Evolutionary conservation across 2,797 vertebrate genomes (phyloP).

Genomic region (Anomalospiza imberbis): DNA sequence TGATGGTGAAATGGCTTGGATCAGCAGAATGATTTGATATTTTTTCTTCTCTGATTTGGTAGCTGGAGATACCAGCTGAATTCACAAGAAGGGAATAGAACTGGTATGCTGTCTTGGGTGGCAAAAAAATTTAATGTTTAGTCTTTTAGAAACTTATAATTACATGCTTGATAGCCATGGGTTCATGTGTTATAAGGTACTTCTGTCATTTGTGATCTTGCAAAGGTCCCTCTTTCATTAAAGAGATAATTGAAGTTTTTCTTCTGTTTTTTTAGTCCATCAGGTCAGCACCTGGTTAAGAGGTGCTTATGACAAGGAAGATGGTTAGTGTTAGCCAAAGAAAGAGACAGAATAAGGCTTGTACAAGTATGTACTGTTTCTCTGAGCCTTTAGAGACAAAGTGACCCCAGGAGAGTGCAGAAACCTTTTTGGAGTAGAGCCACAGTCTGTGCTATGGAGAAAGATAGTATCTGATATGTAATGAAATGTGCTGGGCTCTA

Average conservation of each 20-base stretch:
- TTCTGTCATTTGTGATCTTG: not conserved
- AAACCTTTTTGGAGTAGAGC: not conserved
- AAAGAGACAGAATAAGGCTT: not conserved
- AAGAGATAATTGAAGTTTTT: not conserved
- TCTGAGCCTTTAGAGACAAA: not conserved
- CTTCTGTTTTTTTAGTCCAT: not conserved
- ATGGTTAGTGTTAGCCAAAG: not conserved
- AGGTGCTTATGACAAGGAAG: not conserved
- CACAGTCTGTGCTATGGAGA: not conserved
- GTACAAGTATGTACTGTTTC: not conserved
- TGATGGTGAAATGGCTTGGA: not conserved
- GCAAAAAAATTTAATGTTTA: not conserved
- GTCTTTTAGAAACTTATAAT: not conserved
- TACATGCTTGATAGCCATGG: not conserved
- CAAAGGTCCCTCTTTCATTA: not conserved
- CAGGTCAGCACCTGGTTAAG: not conserved
- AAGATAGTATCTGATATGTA: not conserved
- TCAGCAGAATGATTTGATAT: not conserved
- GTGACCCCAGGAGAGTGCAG: not conserved
- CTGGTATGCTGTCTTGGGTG: not conserved
- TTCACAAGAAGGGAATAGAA: not conserved
- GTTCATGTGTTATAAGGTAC: not conserved
- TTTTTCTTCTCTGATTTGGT: not conserved
- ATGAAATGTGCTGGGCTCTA: not conserved
- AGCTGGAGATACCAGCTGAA: not conserved